Evolutionary conservation across 2,797 vertebrate species (phyloP).

Genomic region (Clarias platycephalus): DNA sequence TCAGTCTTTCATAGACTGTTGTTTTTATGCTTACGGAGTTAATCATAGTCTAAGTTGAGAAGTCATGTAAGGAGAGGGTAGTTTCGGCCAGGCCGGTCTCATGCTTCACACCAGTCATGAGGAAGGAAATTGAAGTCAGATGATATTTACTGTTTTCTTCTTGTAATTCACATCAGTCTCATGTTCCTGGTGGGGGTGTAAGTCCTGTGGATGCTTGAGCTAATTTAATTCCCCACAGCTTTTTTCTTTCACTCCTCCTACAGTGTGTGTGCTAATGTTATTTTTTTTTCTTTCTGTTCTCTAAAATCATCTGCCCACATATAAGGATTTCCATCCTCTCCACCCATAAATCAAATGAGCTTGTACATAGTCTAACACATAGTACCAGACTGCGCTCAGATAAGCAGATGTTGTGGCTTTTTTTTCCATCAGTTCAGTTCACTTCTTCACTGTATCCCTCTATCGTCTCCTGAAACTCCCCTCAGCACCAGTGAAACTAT

Average conservation of each 20-base stretch:
- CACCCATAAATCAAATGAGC: conserved; percentile 13
- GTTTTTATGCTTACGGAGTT: neutral
- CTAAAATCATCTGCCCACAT: conserved; percentile 23
- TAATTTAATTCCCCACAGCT: conserved; percentile 57
- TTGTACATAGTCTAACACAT: conserved; percentile 1
- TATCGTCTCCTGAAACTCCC: conserved; percentile 35
- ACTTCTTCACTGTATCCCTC: conserved; percentile 15
- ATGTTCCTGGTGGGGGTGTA: conserved; percentile 20
- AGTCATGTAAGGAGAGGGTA: conserved; percentile 30
- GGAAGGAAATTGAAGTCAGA: conserved; percentile 69
- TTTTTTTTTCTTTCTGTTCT: neutral
- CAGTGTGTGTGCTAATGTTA: neutral
- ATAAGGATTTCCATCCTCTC: neutral
- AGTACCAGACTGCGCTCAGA: conserved; percentile 20
- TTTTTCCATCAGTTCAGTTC: conserved; percentile 21
- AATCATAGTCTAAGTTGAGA: conserved; percentile 12
- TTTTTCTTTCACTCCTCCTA: conserved; percentile 31
- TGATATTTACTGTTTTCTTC: conserved; percentile 53
- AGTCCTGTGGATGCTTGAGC: conserved; percentile 43
- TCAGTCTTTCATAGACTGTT: neutral
- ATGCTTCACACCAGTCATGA: conserved; percentile 10
- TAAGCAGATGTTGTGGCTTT: conserved; percentile 7
- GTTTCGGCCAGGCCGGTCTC: conserved; percentile 9
- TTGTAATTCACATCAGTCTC: conserved; percentile 23
- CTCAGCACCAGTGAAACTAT: conserved; percentile 46